A percentile compares a stretch with the other conserved stretches of the same genome.
phyloP scores from a whole-genome alignment of 1,140 invertebrate species.

The Linepithema humile region DNA sequence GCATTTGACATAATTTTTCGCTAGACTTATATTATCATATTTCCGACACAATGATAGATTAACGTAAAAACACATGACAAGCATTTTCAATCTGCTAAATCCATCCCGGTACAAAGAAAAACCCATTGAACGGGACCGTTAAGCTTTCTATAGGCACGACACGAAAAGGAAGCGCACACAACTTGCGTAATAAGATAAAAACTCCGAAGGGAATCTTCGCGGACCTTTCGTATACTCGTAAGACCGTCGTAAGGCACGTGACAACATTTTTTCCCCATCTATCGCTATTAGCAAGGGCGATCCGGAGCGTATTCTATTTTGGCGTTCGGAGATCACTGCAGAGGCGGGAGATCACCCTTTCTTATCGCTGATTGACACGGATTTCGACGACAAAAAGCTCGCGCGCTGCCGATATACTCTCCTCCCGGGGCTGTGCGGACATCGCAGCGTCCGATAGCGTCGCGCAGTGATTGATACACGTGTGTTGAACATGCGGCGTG shows the following conservation, averaged over 20 bases:
- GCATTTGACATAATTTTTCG: not conserved
- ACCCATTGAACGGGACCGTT: not conserved
- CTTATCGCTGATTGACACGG: constrained; percentile 67
- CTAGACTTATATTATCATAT: too few relatives aligned
- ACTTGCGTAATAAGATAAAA: constrained; percentile 45
- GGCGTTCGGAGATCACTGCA: not conserved
- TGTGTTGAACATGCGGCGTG: constrained; percentile 78
- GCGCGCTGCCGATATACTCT: constrained; percentile 36
- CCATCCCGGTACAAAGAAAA: not conserved
- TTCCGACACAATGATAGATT: too few relatives aligned
- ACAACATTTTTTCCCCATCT: constrained; percentile 26
- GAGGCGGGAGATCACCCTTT: constrained; percentile 42
- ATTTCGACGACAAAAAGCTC: constrained; percentile 65
- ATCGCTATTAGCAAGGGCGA: constrained; percentile 35
- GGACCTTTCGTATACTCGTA: not conserved
- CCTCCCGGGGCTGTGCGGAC: constrained; percentile 17
- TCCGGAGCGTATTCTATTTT: constrained; percentile 41
- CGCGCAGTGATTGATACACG: constrained; percentile 81
- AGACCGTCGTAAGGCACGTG: constrained; percentile 15
- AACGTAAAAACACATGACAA: not conserved
- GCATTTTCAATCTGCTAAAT: not conserved
- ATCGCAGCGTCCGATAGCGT: constrained; percentile 68
- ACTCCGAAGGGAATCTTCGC: constrained; percentile 23
- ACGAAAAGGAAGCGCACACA: not conserved
- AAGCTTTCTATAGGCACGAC: not conserved